Evolutionary conservation across 1,140 invertebrate genomes (phyloP), one percentile per base, ranked within the genome.

Genomic region (Drosophila athabasca): DNA sequence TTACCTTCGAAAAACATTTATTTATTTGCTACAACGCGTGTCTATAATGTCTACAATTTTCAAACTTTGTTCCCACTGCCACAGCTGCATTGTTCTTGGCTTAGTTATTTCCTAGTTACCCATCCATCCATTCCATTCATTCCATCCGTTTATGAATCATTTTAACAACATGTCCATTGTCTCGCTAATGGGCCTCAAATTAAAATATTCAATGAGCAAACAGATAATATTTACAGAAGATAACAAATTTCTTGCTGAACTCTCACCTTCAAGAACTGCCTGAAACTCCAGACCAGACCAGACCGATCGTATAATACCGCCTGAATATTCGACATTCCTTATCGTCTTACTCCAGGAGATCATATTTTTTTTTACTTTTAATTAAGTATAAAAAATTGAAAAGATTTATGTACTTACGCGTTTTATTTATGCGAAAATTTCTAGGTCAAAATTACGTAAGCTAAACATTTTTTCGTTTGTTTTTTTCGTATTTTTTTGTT

Each of bases 401-500:
- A 11, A 11, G 35, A 39, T 39, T 39, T 39, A 39, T 39, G 35
- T 39, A 3, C 8, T 7, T 8, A 8, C 8, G 31, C 11, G 9
- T 17, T 35, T 46, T 68, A 51, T 41, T 55, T 68, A 57, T 68
- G 65, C 65, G 11, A 68, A 70, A 50, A 24, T 69, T 70, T 70
- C 26, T 70, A 69, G 64, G 67, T 58, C 65, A 70, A n/a, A 19
- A 19, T 70, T 69, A 43, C 67, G 52, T 54, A 58, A 70, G 54
- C 19, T 9, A 11, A 31, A 24, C 19, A 41, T 29, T 29, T 26
- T 19, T 19, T 19, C 17, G 17, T 19, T 19, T 19, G 17, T 0
- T 19, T 19, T 35, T 19, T 49, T 29, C 49, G 22, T 35, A 39
- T 59, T 48, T 64, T 58, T 19, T 9, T 46, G 31, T 24, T 29